phyloP scores from a whole-genome alignment of 1,140 invertebrate genomes.

The Megalonaias nervosa region DNA sequence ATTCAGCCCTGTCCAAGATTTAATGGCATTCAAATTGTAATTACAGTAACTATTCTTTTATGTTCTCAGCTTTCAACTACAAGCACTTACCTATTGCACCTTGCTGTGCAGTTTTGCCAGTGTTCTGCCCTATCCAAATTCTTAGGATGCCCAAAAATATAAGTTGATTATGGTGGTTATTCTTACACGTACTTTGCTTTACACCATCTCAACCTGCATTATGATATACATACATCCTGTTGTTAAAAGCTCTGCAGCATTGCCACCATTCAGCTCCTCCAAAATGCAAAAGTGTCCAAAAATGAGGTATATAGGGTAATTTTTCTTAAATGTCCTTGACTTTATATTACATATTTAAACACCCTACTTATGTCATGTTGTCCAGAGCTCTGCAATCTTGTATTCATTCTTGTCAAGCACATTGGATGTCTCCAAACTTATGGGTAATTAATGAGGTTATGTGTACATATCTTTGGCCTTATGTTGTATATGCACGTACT shows the following conservation, averaged over 20 bases:
- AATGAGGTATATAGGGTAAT: not conserved
- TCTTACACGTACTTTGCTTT: not conserved
- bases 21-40: too few relatives aligned
- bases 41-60: too few relatives aligned
- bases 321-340: not conserved
- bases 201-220: not conserved
- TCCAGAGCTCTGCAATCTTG: constrained; percentile 12
- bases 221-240: not conserved
- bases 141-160: too few relatives aligned
- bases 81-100: too few relatives aligned
- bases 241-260: not conserved
- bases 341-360: not conserved
- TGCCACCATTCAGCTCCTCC: not conserved
- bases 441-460: too few relatives aligned
- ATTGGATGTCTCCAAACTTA: too few relatives aligned
- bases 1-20: too few relatives aligned
- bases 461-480: not conserved
- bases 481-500: not conserved
- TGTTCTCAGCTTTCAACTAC: too few relatives aligned
- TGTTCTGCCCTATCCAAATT: too few relatives aligned
- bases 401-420: too few relatives aligned
- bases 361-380: constrained; percentile 26
- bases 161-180: too few relatives aligned
- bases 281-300: not conserved
- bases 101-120: too few relatives aligned